Percentiles rank a stretch among this genome's conserved stretches.
Conservation (phyloP, 2,888 invertebrate species). For the Tetragonisca angustula region DNA sequence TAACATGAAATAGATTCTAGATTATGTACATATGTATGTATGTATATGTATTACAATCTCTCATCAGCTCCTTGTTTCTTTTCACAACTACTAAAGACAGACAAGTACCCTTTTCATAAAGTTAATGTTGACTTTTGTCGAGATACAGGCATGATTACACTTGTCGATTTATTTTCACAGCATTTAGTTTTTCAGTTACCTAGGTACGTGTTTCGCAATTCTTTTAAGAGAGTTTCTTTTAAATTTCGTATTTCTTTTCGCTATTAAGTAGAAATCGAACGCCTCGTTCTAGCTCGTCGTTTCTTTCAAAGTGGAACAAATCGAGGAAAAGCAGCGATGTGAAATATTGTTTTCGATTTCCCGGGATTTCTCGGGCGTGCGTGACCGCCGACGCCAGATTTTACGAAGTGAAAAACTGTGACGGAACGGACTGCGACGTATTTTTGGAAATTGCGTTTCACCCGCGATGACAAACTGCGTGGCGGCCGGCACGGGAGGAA, state of each 20-base stretch:
- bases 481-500: conserved; percentile 1
- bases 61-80: no score
- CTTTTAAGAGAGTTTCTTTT: no score
- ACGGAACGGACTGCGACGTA: conserved; percentile 5
- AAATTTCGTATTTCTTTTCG: no score
- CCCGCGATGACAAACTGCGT: conserved; percentile 34
- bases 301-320: background rate
- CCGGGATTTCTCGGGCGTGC: background rate
- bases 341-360: conserved; percentile 6
- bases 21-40: no score
- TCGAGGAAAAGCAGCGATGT: background rate
- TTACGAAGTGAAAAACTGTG: conserved; percentile 1
- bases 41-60: no score
- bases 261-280: no score
- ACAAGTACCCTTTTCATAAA: background rate
- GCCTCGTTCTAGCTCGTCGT: no score
- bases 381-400: conserved; percentile 7
- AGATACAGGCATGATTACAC: background rate
- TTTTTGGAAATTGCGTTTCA: conserved; percentile 28
- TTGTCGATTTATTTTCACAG: background rate
- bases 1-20: no score
- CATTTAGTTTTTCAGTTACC: no score
- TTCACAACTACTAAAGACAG: no score
- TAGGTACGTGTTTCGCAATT: no score
- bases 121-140: background rate